phyloP scores from a whole-genome alignment of 2,888 invertebrate species.

The Nemotelus nigrinus region DNA sequence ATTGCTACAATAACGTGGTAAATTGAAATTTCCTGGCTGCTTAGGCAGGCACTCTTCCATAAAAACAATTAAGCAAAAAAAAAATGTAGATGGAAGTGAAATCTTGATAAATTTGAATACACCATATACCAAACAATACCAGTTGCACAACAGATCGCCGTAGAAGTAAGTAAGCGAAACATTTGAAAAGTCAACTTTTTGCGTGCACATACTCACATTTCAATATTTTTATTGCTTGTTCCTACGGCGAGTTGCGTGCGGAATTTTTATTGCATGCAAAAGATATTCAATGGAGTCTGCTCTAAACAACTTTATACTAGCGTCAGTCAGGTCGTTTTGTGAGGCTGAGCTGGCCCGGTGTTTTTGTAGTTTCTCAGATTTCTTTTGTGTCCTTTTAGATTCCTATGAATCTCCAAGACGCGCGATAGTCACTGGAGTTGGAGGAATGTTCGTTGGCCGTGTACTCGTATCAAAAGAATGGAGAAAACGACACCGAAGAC shows the following conservation, averaged over 20 bases:
- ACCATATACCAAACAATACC: neutral
- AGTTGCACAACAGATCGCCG: slow-evolving; percentile 21
- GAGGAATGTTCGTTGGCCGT: slow-evolving; percentile 3
- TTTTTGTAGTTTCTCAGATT: slow-evolving; percentile 7
- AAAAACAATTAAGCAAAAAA: neutral
- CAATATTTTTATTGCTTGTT: slow-evolving; percentile 42
- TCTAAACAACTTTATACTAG: slow-evolving; percentile 23
- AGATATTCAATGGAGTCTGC: slow-evolving; percentile 11
- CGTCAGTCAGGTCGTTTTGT: neutral
- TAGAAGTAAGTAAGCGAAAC: slow-evolving; percentile 14
- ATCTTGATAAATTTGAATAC: slow-evolving; percentile 21
- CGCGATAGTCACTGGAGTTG: neutral
- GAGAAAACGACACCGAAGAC: neutral
- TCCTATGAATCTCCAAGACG: slow-evolving; percentile 5
- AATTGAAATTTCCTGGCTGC: slow-evolving; percentile 33
- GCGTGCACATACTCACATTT: neutral
- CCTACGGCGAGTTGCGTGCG: slow-evolving; percentile 36
- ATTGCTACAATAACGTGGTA: slow-evolving; percentile 40
- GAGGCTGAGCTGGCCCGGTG: neutral
- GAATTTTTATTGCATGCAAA: slow-evolving; percentile 41
- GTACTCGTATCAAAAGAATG: neutral
- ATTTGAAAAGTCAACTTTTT: slow-evolving; percentile 2
- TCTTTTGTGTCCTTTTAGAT: neutral
- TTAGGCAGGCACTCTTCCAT: neutral
- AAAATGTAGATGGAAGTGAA: slow-evolving; percentile 5